Evolutionary conservation across 2,888 invertebrate species (phyloP).

Genomic region (Archaeoteleia sp.): DNA sequence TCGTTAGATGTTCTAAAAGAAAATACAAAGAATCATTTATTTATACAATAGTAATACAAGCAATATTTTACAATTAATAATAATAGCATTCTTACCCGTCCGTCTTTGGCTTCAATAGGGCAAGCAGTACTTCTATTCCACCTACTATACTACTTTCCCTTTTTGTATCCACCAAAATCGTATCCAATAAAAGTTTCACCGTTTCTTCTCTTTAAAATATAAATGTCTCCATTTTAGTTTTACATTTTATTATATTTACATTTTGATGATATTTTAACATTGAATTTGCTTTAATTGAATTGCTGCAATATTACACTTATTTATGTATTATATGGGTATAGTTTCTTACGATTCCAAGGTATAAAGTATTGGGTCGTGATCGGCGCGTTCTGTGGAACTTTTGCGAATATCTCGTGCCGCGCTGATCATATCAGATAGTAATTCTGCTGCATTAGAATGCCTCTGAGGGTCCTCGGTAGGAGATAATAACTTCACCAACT

Average conservation of each 20-base stretch:
- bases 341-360: constrained; percentile 83
- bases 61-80: constrained; percentile 8
- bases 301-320: too few species aligned
- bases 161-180: constrained; percentile 83
- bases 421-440: constrained; percentile 90
- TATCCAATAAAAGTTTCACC: constrained; percentile 82
- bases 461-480: constrained; percentile 83
- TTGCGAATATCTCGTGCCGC: constrained; percentile 79
- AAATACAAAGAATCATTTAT: too few species aligned
- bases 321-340: constrained; percentile 2
- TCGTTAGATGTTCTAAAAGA: constrained; percentile 43
- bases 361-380: constrained; percentile 84
- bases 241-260: background rate
- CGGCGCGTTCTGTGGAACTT: constrained; percentile 78
- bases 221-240: background rate
- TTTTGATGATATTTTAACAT: too few species aligned
- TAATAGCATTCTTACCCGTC: constrained; percentile 70
- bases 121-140: constrained; percentile 87
- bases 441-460: constrained; percentile 90
- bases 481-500: constrained; percentile 81
- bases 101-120: constrained; percentile 79
- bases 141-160: constrained; percentile 84
- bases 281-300: too few species aligned
- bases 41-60: constrained; percentile 2
- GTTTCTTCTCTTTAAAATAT: constrained; percentile 78